These are phyloP conservation scores for Sycobia sp. DNA, from an alignment of 1,140 invertebrate genomes.

Conservation along the genomic window DNA sequence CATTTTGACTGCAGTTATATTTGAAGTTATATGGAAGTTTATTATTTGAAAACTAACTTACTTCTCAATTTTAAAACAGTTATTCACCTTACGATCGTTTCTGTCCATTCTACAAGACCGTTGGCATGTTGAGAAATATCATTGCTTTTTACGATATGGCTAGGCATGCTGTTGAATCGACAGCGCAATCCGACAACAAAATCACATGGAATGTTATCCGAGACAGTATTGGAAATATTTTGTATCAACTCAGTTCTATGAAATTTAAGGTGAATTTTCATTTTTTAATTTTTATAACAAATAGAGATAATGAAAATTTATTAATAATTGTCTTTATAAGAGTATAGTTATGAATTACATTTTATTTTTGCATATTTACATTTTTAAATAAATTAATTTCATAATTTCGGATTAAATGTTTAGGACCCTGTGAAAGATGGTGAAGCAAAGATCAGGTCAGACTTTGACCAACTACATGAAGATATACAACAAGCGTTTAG, in stretches of 20 bases:
- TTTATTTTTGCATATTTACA: too few relatives aligned
- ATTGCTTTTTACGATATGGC: slow-evolving; percentile 98
- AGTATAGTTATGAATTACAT: too few relatives aligned
- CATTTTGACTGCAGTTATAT: too few relatives aligned
- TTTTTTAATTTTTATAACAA: not conserved
- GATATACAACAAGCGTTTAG: slow-evolving; percentile 96
- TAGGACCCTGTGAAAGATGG: slow-evolving; percentile 98
- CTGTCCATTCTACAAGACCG: slow-evolving; percentile 99
- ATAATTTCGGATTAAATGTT: slow-evolving; percentile 42
- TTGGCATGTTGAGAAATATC: slow-evolving; percentile 98
- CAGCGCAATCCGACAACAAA: slow-evolving; percentile 98
- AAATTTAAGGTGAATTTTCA: slow-evolving; percentile 89
- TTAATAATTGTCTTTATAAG: not conserved
- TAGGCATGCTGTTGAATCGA: slow-evolving; percentile 95
- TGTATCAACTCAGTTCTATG: slow-evolving; percentile 98
- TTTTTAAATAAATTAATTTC: not conserved
- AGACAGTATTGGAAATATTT: slow-evolving; percentile 93
- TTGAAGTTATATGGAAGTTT: too few relatives aligned
- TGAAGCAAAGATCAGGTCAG: slow-evolving; percentile 94
- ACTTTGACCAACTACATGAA: slow-evolving; percentile 94
- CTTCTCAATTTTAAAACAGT: too few relatives aligned
- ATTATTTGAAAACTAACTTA: too few relatives aligned
- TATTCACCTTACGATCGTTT: slow-evolving; percentile 97
- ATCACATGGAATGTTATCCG: slow-evolving; percentile 98
- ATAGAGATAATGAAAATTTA: too few relatives aligned